Percentiles rank a stretch among this genome's conserved stretches.
phyloP scores from a whole-genome alignment of 92 coral and sea anemone genomes.

The Porites rus region DNA sequence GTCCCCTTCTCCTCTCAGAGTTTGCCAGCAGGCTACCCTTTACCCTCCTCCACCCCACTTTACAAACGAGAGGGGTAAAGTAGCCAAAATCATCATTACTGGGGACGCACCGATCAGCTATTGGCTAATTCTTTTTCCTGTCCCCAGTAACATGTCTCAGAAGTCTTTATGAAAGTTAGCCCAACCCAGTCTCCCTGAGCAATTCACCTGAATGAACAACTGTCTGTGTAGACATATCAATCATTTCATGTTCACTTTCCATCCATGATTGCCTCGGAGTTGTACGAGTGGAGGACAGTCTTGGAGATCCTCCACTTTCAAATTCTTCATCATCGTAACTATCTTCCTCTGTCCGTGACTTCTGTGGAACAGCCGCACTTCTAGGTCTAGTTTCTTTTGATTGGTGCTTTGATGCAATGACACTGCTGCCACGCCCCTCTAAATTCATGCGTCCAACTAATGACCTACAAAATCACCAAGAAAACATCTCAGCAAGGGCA shows the following conservation, averaged over 20 bases:
- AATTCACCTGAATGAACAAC: constrained; percentile 85
- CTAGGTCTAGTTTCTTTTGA: constrained; percentile 54
- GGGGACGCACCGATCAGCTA: no score
- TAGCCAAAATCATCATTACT: no score
- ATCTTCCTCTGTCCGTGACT: constrained; percentile 56
- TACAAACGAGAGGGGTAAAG: no score
- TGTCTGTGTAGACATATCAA: constrained; percentile 91
- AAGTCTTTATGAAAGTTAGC: no score
- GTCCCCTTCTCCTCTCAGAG: no score
- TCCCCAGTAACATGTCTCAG: no score
- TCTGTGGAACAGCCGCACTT: constrained; percentile 63
- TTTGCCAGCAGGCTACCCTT: no score
- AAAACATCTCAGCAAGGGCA: no score
- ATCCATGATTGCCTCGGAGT: constrained; percentile 70
- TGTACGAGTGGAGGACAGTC: constrained; percentile 49
- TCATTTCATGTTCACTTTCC: constrained; percentile 71
- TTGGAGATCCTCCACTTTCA: constrained; percentile 70
- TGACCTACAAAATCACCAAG: constrained; percentile 45
- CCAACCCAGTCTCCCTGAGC: no score
- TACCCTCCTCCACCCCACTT: no score
- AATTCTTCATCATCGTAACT: constrained; percentile 75
- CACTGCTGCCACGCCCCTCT: constrained; percentile 80
- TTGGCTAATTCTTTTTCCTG: no score
- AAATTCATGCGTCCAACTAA: constrained; percentile 86
- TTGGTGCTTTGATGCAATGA: constrained; percentile 68